Percentiles rank a stretch among this genome's conserved stretches.
These are phyloP conservation scores for Noctua pronuba DNA, from an alignment of 2,888 invertebrate species.

Conservation along the genomic window DNA sequence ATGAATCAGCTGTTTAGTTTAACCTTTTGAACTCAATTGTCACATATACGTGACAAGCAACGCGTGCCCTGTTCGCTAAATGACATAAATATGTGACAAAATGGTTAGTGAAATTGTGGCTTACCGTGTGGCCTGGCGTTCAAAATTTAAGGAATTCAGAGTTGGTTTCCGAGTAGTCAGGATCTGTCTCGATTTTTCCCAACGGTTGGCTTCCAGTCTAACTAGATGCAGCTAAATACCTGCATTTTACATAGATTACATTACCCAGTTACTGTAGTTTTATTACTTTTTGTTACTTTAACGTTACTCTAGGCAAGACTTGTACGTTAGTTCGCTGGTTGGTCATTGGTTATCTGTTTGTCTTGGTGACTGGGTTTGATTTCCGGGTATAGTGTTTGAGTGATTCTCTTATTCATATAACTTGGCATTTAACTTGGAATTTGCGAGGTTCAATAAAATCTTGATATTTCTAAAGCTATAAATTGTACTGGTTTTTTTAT, in stretches of 20 bases:
- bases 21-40: no score
- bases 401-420: background rate
- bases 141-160: background rate
- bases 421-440: slow-evolving; percentile 1
- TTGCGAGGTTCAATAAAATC: background rate
- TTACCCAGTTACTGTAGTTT: background rate
- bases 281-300: no score
- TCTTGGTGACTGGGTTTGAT: background rate
- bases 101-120: no score
- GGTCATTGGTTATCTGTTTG: background rate
- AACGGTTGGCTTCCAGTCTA: background rate
- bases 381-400: slow-evolving; percentile 2
- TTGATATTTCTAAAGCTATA: slow-evolving; percentile 18
- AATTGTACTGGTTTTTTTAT: slow-evolving; percentile 8
- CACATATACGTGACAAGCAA: no score
- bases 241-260: background rate
- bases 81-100: no score
- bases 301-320: background rate
- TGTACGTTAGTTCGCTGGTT: background rate
- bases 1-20: slow-evolving; percentile 6
- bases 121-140: no score
- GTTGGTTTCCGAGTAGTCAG: background rate
- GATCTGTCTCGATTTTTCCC: background rate
- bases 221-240: background rate
- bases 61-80: no score